Evolutionary conservation across 1,140 invertebrate genomes (phyloP).

Genomic region (Anastrepha ludens): DNA sequence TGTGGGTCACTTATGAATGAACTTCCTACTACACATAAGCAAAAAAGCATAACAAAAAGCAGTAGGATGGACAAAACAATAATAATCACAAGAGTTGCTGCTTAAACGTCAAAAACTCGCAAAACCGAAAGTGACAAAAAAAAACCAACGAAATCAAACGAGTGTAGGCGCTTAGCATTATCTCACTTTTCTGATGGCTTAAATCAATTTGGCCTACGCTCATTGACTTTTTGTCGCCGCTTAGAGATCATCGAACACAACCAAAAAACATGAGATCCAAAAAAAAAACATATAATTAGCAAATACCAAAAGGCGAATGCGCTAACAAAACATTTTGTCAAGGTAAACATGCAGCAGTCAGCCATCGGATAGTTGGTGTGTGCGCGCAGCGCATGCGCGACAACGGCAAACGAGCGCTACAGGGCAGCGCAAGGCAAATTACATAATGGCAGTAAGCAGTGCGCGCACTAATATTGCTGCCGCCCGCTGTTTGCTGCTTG

Average conservation of each 20-base stretch:
- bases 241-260: not conserved
- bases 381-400: not conserved
- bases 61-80: not conserved
- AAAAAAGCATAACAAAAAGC: not conserved
- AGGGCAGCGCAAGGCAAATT: not conserved
- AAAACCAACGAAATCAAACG: not conserved
- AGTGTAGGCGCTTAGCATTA: constrained; percentile 10
- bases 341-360: constrained; percentile 30
- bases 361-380: not conserved
- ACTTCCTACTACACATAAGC: too few relatives aligned
- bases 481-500: not conserved
- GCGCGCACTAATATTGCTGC: constrained; percentile 2
- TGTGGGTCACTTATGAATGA: not conserved
- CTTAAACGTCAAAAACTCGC: not conserved
- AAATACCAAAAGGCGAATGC: constrained; percentile 31
- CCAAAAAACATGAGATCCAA: not conserved
- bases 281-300: not conserved
- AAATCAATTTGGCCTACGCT: constrained; percentile 36
- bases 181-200: not conserved
- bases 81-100: not conserved
- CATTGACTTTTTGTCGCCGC: not conserved
- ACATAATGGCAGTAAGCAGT: constrained; percentile 2
- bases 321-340: constrained; percentile 40
- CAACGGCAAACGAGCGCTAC: not conserved
- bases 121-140: not conserved